These are phyloP conservation scores for Eubasilissa splendida DNA, from an alignment of 2,888 invertebrate species.

Conservation along the genomic window DNA sequence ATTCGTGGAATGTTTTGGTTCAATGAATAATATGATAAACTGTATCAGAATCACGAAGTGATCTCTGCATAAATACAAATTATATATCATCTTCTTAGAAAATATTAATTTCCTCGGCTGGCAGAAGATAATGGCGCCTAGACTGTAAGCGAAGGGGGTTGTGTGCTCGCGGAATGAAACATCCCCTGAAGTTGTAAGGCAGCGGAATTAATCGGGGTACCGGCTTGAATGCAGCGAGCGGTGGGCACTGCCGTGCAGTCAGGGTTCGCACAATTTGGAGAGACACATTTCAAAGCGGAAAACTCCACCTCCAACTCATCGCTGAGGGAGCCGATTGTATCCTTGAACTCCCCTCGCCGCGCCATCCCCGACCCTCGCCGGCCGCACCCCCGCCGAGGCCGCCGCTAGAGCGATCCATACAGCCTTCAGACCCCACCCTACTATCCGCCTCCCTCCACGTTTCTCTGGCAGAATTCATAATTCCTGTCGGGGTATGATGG, in stretches of 20 bases:
- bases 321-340: slow-evolving; percentile 38
- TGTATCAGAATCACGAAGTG: no score
- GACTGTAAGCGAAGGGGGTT: no score
- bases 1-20: no score
- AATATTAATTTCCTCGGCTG: no score
- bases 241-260: no score
- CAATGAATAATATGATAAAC: no score
- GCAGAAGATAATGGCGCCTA: no score
- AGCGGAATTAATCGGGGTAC: not conserved
- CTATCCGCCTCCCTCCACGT: slow-evolving; percentile 2
- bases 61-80: no score
- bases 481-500: slow-evolving; percentile 7
- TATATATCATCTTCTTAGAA: no score
- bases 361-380: slow-evolving; percentile 17
- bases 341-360: slow-evolving; percentile 49
- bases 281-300: not conserved
- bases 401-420: slow-evolving; percentile 40
- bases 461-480: slow-evolving; percentile 9
- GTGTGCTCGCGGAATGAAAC: not conserved
- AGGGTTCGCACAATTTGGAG: no score
- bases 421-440: slow-evolving; percentile 21
- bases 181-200: not conserved
- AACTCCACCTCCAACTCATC: not conserved
- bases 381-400: slow-evolving; percentile 26
- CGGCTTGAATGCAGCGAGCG: no score